phyloP scores from a whole-genome alignment of 2,888 invertebrate species.

The Clitarchus hookeri region DNA sequence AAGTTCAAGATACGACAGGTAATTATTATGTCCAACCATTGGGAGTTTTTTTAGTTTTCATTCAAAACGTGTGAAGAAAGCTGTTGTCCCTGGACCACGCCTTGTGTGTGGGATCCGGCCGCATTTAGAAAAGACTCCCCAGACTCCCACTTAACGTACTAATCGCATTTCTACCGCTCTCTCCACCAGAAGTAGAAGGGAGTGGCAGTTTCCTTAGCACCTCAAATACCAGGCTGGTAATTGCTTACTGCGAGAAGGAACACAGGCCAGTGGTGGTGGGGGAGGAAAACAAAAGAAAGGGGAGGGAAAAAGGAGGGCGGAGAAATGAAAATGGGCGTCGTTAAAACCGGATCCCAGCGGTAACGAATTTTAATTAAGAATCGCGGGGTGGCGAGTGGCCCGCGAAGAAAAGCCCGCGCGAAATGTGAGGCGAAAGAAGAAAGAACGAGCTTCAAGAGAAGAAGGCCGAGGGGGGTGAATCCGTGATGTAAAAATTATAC shows the following conservation, averaged over 20 bases:
- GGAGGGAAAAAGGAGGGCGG: conserved; percentile 2
- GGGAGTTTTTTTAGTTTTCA: too few relatives aligned
- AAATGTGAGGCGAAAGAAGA: background rate
- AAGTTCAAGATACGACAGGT: too few relatives aligned
- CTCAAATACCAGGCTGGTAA: background rate
- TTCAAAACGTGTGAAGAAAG: too few relatives aligned
- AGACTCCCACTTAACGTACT: background rate
- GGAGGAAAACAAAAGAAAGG: conserved; percentile 19
- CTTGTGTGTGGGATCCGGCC: background rate
- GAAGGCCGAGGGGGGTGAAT: background rate
- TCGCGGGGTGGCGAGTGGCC: conserved; percentile 20
- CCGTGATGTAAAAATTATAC: conserved; percentile 27
- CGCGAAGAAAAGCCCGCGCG: conserved; percentile 26
- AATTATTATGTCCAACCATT: too few relatives aligned
- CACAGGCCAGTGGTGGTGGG: background rate
- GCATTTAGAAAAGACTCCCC: background rate
- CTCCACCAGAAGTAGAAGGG: background rate
- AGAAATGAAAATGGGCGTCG: conserved; percentile 23
- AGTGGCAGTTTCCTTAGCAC: conserved; percentile 1
- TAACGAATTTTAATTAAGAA: conserved; percentile 35
- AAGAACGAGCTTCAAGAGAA: too few relatives aligned
- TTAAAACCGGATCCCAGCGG: conserved; percentile 20
- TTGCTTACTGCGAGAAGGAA: background rate
- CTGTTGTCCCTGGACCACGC: background rate
- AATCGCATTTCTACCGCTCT: background rate